Base-by-base conservation (phyloP, 2,888 invertebrate genomes). In the Macrosoma leucophasiata region DNA sequence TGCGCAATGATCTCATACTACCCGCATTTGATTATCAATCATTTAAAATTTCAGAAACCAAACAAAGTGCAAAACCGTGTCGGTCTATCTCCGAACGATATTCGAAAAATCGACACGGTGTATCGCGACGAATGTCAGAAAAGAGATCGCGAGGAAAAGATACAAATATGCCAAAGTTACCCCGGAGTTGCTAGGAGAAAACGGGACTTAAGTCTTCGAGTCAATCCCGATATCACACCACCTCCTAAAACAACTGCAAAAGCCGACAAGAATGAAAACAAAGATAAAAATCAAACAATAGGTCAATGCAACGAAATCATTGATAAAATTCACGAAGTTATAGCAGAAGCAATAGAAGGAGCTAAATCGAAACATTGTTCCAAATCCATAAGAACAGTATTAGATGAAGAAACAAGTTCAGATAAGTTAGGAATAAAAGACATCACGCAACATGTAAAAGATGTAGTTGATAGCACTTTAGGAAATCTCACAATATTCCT, bases 161-260 rank as follows among this genome's bases (percentile, higher is more conserved):
- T 73, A 0, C 68, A 75, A n/a, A 41, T 75, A 0, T 81, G 81
- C 31, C 72, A 72, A 29, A 60, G 62, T 1, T 79, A 69, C 36
- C 77, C 78, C 0, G 67, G 62, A 1, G 56, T 63, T 0, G 58
- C 57, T 0, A 60, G 72, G 12, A 55, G 39, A 25, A 65, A 62
- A 27, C 49, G 67, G 3, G 51, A 56, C 1, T 39, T 39, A 5
- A 77, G 60, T 35, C 44, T 81, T 13, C 52, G 81, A 33, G 69
- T 77, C 0, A 82, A 81, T 22, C 61, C 65, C 1, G 52, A 75
- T 3, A 81, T 81, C 3, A 79, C 71, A 0, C 68, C 73, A 2
- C 74, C 78, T 1, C 58, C 67, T 1, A 39, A 43, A 8, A 27
- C 36, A 5, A 23, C 41, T 1, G 18, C 45, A 1, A 17, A 38